phyloP scores from a whole-genome alignment of 2,888 invertebrate genomes.

The Dolichomitus sp. region DNA sequence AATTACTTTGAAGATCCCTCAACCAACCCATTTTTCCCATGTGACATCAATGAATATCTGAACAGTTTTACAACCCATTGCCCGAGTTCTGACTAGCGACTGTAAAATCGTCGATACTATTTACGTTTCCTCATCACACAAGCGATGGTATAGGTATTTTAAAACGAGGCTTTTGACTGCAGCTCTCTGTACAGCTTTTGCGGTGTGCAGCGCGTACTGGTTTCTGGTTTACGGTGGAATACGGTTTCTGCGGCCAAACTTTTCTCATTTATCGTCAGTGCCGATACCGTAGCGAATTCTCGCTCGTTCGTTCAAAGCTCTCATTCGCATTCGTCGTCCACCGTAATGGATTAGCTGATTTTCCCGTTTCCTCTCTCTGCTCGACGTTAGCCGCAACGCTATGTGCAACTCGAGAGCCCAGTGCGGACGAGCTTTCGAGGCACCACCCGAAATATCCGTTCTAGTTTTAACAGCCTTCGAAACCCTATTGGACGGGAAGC shows the following conservation, averaged over 20 bases:
- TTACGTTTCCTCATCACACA: background rate
- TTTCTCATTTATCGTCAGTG: slow-evolving; percentile 78
- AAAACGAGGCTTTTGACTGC: slow-evolving; percentile 26
- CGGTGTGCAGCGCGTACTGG: background rate
- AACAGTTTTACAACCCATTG: too few relatives aligned
- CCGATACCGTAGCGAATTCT: slow-evolving; percentile 74
- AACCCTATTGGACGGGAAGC: slow-evolving; percentile 67
- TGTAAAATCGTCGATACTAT: background rate
- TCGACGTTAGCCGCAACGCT: slow-evolving; percentile 6
- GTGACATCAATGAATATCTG: too few relatives aligned
- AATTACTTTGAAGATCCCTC: too few relatives aligned
- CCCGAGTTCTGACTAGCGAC: too few relatives aligned
- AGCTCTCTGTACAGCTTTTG: background rate
- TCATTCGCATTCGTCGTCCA: slow-evolving; percentile 18
- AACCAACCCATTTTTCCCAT: too few relatives aligned
- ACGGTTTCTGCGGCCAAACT: slow-evolving; percentile 73
- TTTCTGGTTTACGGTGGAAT: slow-evolving; percentile 59
- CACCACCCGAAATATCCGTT: slow-evolving; percentile 79
- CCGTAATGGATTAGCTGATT: slow-evolving; percentile 8
- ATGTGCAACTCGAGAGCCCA: slow-evolving; percentile 43
- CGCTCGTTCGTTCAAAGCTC: slow-evolving; percentile 31
- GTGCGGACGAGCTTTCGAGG: slow-evolving; percentile 47
- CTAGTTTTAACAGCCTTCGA: slow-evolving; percentile 79
- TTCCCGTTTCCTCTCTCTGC: slow-evolving; percentile 37
- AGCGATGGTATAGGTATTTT: background rate